phyloP scores from a whole-genome alignment of 2,113 vertebrate species.

The Sinocyclocheilus grahami region DNA sequence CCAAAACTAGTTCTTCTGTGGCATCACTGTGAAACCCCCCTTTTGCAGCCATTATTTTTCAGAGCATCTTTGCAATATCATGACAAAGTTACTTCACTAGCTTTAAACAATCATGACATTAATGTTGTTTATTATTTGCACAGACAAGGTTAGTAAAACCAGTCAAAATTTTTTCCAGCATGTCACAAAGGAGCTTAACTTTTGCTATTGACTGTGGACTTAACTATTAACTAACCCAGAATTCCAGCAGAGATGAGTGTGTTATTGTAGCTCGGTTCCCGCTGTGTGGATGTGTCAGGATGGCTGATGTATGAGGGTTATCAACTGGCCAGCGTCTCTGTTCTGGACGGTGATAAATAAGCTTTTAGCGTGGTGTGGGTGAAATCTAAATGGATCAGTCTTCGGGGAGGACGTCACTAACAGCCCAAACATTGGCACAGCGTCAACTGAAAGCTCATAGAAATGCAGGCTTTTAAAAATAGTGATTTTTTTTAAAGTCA shows the following conservation, averaged over 20 bases:
- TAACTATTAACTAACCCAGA: not conserved
- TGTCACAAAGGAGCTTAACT: not conserved
- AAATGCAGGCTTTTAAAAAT: not conserved
- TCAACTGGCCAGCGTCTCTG: conserved; percentile 19
- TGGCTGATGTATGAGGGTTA: not conserved
- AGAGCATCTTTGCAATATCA: not conserved
- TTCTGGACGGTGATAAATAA: conserved; percentile 20
- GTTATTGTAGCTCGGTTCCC: not conserved
- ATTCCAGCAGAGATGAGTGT: not conserved
- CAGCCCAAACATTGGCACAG: conserved; percentile 1
- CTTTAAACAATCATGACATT: not conserved
- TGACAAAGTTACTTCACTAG: not conserved
- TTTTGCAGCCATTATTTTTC: not conserved
- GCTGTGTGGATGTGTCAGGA: not conserved
- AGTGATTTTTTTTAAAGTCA: not conserved
- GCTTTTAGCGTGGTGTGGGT: conserved; percentile 26
- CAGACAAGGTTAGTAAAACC: not conserved
- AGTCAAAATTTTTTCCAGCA: not conserved
- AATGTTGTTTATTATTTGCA: not conserved
- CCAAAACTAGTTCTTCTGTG: too few relatives aligned
- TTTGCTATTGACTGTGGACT: not conserved
- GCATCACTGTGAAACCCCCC: too few relatives aligned
- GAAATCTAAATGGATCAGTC: conserved; percentile 1
- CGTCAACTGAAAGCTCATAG: not conserved
- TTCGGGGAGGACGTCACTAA: not conserved